Percentiles rank a stretch among this genome's conserved stretches.
These are phyloP conservation scores for Agrotis clavis DNA, from an alignment of 2,888 invertebrate genomes.

Conservation along the genomic window DNA sequence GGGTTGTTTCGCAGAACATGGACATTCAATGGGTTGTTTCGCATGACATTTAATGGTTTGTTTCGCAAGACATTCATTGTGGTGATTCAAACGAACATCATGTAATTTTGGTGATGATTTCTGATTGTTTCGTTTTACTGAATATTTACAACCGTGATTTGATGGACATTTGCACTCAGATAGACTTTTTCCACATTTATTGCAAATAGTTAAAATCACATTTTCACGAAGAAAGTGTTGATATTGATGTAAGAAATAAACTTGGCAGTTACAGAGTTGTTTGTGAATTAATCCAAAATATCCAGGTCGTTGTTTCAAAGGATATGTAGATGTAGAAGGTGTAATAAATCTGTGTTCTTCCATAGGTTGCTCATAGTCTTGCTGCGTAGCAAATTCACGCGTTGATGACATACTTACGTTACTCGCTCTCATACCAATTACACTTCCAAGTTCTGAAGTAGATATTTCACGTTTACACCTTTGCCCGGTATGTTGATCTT, in stretches of 20 bases:
- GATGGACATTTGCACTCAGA: neutral
- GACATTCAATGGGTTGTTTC: neutral
- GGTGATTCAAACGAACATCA: neutral
- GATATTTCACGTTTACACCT: neutral
- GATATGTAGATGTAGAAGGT: neutral
- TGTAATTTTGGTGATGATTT: no score
- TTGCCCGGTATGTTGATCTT: neutral
- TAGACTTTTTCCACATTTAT: neutral
- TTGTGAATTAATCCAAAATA: neutral
- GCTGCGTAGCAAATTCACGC: neutral
- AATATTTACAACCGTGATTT: no score
- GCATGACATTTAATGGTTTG: neutral
- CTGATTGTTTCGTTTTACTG: no score
- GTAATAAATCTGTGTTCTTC: neutral
- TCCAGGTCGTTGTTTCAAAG: neutral
- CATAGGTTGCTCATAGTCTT: neutral
- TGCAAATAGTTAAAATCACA: neutral
- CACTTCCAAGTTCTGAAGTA: neutral
- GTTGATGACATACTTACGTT: neutral
- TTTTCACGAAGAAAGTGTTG: neutral
- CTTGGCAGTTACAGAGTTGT: neutral
- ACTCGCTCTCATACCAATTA: neutral
- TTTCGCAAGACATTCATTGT: neutral
- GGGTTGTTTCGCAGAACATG: neutral
- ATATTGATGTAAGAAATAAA: neutral